These are phyloP conservation scores for Balaeniceps rex DNA, from an alignment of 2,113 vertebrate species.

Conservation along the genomic window DNA sequence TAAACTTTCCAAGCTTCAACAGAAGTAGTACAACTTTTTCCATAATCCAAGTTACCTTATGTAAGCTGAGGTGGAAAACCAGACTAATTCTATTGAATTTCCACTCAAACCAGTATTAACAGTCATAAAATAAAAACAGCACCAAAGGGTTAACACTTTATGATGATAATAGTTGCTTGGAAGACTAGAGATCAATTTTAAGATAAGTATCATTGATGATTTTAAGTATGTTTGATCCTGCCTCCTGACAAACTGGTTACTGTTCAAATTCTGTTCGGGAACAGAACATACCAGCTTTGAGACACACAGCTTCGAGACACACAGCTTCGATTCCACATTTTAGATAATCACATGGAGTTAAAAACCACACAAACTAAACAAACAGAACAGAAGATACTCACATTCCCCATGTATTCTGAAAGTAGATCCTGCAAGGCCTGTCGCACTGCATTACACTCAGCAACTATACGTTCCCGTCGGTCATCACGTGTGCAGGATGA, in stretches of 20 bases:
- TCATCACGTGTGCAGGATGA: slow-evolving; percentile 97
- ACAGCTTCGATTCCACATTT: not conserved
- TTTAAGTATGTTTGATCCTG: not conserved
- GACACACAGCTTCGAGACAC: no score
- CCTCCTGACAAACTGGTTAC: not conserved
- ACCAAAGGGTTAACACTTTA: not conserved
- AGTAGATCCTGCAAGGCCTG: slow-evolving; percentile 97
- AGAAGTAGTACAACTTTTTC: not conserved
- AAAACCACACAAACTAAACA: not conserved
- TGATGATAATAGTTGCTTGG: not conserved
- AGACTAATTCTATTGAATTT: not conserved
- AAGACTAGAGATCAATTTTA: not conserved
- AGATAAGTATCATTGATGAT: not conserved
- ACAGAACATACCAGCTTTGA: not conserved
- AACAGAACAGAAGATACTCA: slow-evolving; percentile 68
- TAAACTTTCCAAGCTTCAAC: not conserved
- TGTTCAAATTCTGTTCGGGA: not conserved
- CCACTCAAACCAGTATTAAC: not conserved
- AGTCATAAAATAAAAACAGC: not conserved
- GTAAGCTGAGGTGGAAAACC: rapidly evolving
- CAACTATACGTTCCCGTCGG: slow-evolving; percentile 95
- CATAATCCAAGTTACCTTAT: not conserved
- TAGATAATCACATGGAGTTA: not conserved
- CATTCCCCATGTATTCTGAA: slow-evolving; percentile 98
- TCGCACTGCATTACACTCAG: slow-evolving; percentile 95